phyloP scores from a whole-genome alignment of 2,888 invertebrate genomes.

The Homarus gammarus region DNA sequence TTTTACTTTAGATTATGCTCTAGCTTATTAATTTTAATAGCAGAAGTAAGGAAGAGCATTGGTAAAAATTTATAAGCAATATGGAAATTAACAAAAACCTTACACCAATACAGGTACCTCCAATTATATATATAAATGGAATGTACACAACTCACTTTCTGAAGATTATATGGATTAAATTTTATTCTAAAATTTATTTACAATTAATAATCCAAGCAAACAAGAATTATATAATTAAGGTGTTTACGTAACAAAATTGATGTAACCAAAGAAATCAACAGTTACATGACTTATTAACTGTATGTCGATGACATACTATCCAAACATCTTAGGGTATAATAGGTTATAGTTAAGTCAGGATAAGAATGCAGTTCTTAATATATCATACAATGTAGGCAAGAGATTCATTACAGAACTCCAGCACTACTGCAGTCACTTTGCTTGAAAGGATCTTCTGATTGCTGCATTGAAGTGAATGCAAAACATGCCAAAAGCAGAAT shows the following conservation, averaged over 20 bases:
- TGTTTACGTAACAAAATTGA: not conserved
- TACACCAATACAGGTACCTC: not conserved
- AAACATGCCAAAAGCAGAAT: constrained; percentile 41
- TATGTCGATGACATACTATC: constrained; percentile 24
- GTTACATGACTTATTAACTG: constrained; percentile 26
- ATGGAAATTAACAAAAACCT: not conserved
- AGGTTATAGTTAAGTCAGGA: constrained; percentile 53
- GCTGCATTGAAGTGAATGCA: constrained; percentile 45
- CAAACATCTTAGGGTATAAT: constrained; percentile 37
- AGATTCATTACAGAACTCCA: constrained; percentile 31
- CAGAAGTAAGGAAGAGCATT: not conserved
- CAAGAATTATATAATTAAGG: constrained; percentile 1
- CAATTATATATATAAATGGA: too few relatives aligned
- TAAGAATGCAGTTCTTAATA: constrained; percentile 50
- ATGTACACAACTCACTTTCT: too few relatives aligned
- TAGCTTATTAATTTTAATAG: not conserved
- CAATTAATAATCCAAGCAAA: not conserved
- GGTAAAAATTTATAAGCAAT: not conserved
- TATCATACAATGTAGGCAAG: constrained; percentile 32
- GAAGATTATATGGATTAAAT: too few relatives aligned
- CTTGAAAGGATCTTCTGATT: constrained; percentile 37
- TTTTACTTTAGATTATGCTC: not conserved
- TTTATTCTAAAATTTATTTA: too few relatives aligned
- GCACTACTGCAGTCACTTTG: constrained; percentile 45
- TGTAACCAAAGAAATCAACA: constrained; percentile 16